These are phyloP conservation scores for Proteles cristata DNA, from an alignment of 2,113 vertebrate genomes.

Conservation along the genomic window DNA sequence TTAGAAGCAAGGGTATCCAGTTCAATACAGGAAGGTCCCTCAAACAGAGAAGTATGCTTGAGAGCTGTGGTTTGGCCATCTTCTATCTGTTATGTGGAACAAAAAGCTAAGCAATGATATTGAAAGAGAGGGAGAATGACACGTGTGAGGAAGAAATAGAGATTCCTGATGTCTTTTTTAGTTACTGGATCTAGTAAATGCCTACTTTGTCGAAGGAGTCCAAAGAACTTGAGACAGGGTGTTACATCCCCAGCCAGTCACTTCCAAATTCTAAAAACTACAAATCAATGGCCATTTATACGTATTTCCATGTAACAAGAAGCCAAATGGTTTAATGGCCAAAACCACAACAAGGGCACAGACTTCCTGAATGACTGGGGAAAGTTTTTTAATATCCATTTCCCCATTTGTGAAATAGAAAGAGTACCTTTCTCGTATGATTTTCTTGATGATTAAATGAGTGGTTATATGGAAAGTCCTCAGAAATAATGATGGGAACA, in stretches of 20 bases:
- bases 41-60: neutral
- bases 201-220: neutral
- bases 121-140: neutral
- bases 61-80: neutral
- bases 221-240: neutral
- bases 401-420: neutral
- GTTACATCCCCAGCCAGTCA: neutral
- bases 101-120: neutral
- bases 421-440: neutral
- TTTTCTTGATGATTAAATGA: neutral
- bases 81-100: neutral
- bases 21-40: neutral
- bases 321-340: neutral
- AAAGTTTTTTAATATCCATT: neutral
- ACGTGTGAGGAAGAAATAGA: neutral
- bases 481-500: neutral
- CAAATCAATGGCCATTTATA: neutral
- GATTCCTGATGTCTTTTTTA: neutral
- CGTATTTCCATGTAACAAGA: neutral
- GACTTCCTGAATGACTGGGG: neutral
- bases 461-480: neutral
- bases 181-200: neutral
- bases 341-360: neutral
- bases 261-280: neutral
- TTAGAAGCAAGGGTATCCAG: neutral